Evolutionary conservation across 1,140 invertebrate genomes (phyloP), one percentile per base, ranked within the genome.

Genomic region (Bombus sylvicola): DNA sequence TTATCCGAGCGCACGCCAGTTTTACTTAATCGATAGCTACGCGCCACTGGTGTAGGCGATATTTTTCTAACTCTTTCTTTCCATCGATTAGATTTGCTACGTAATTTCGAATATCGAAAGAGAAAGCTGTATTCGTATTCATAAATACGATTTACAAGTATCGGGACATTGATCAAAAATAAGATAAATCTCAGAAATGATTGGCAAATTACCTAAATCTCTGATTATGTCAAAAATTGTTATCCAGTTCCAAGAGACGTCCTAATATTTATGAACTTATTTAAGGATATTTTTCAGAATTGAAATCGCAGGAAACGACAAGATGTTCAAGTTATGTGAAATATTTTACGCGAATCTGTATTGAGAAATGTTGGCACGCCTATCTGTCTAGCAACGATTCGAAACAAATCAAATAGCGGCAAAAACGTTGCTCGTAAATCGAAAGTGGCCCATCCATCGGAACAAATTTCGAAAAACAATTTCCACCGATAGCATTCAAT

Each of bases 391-490:
- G 1, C 69, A 9, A 28, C 1, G 28, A 28, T 31, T 22, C n/a
- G 22, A 57, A 68, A 47, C 28, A 39, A 77, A 77, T 68, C n/a
- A 43, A 83, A 83, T 6, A 66, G 62, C 43, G 31, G 0, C 18
- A n/a, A 41, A 66, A 77, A 9, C 34, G 43, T n/a, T 15, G 59
- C 62, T 53, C 31, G 73, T 53, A 41, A 77, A 77, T 47, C 41
- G 59, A 66, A 18, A 57, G 28, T 9, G 53, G 22, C 3, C 39
- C 80, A 34, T 5, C 37, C n/a, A 10, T 4, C 34, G 57, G 28
- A 68, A 83, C 34, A 43, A 66, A 83, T 83, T 78, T 78, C 31
- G 41, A 6, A 34, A 78, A 83, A 77, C 43, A 78, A 78, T 83
- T 83, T 66, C 43, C 37, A 15, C 3, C 34, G 74, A 5, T 47